Evolutionary conservation across 2,113 vertebrate species (phyloP), one percentile per base, ranked within the genome.

Genomic region (Saccopteryx bilineata): DNA sequence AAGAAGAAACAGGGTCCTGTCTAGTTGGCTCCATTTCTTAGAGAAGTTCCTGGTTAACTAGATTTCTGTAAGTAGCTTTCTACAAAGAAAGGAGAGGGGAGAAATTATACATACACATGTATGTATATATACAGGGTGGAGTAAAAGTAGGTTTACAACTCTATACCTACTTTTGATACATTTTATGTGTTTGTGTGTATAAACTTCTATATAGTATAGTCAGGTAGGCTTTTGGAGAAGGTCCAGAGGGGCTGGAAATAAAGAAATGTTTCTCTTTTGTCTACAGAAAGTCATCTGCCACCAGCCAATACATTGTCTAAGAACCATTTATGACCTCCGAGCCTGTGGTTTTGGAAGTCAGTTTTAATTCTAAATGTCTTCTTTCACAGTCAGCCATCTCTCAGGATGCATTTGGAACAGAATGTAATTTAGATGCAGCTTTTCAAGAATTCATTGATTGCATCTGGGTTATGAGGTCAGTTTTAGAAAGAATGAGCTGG

Each of bases 361-460:
- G 4, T 90, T 66, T 11, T 63, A 74, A 65, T 85, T 93, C 48
- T 28, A 33, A 7, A 72, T 87, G 69, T 71, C 90, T 85, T 96
- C 66, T 80, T 63, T 81, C 52, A 39, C 14, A 74, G 0, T 52
- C 74, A 39, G 46, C 81, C n/a, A 58, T 86, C 54, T 46, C 46
- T 86, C 21, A 39, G 39, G 79, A 14, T 82, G 54, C 75, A 26
- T 82, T 83, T 84, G 76, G 72, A 75, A 75, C 31, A 78, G 60
- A 95, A 87, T 94, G 93, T 92, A 84, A 78, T 90, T 96, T 88
- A 81, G 66, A 96, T 66, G 54, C 56, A 90, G 58, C 76, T 95
- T 93, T 96, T 92, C 85, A 80, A 85, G 56, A 92, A 83, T 75
- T 50, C 39, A 66, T 96, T 83, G 74, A 7, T 24, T 48, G 19